Base-by-base conservation (phyloP, 1,140 invertebrate genomes). In the Zaprionus vittiger region DNA sequence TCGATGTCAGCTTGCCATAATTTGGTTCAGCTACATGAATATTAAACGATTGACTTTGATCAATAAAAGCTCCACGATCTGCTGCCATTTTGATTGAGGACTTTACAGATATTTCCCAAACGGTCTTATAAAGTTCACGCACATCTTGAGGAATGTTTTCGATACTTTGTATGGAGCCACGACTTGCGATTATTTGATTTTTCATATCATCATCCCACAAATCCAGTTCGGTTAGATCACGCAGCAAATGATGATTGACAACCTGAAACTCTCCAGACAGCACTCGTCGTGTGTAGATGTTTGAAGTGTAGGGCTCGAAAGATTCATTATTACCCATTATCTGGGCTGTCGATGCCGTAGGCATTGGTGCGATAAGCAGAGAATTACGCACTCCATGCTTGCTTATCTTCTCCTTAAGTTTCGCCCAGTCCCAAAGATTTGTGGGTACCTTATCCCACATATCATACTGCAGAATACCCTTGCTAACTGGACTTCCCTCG, bases 321-420 rank as follows among this genome's bases (percentile, higher is more conserved):
- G 98, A 98, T 93, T 99, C 99, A 93, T 99, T 99, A 89, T 99
- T 99, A 14, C 99, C 99, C 34, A 99, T 94, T 91, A 99, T 99
- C 94, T 99, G 99, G 6, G 99, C 99, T 1, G 99, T 99, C 2
- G 98, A 99, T 14, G 99, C 99, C 14, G 99, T 99, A 2, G 99
- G 99, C 99, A 99, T 99, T 1, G 99, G 98, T 0, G 99, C 98
- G 56, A 99, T 80, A 3, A 99, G 94, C 9, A 99, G 94, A 15
- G 98, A 99, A 94, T 99, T 99, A 56, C 99, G 94, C 0, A 99
- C 94, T 26, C 99, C 99, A 94, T 98, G 94, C 93, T 97, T 95
- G 11, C 96, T 95, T 83, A 99, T 99, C 87, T 97, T 97, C 75
- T 94, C 94, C 93, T 98, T 98, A 34, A 99, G 93, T 14, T 86